These are phyloP conservation scores for Etheostoma spectabile DNA, from an alignment of 2,113 vertebrate species.

Conservation along the genomic window DNA sequence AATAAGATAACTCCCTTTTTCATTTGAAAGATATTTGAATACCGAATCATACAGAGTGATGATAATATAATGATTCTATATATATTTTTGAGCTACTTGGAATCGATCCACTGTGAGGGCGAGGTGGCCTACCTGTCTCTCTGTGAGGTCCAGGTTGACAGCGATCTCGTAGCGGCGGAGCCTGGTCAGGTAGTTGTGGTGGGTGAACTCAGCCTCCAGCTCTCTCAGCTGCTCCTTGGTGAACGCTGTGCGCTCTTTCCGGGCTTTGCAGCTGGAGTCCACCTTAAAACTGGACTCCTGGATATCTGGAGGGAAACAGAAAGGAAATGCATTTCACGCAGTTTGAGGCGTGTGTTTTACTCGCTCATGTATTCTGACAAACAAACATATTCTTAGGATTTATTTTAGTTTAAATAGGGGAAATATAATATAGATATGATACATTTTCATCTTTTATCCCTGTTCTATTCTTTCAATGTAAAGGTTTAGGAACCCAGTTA, in stretches of 20 bases:
- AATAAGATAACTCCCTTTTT: background rate
- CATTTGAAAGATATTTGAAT: background rate
- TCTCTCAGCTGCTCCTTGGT: slow-evolving; percentile 96
- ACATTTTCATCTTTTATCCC: background rate
- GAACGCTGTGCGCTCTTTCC: slow-evolving; percentile 97
- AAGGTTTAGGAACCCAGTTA: background rate
- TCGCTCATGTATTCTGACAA: background rate
- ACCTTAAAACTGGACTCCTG: slow-evolving; percentile 84
- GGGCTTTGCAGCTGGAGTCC: slow-evolving; percentile 88
- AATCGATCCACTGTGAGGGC: background rate
- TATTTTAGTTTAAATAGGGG: background rate
- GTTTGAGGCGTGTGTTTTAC: background rate
- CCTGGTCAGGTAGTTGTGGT: slow-evolving; percentile 97
- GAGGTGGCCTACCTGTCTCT: slow-evolving; percentile 88
- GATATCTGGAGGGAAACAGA: slow-evolving; percentile 80
- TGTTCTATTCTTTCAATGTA: background rate
- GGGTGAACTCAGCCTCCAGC: slow-evolving; percentile 95
- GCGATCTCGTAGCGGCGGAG: slow-evolving; percentile 97
- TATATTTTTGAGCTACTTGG: too few species aligned
- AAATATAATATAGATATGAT: background rate
- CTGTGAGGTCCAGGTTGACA: slow-evolving; percentile 96
- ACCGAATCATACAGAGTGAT: background rate
- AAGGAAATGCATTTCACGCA: background rate
- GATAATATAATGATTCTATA: background rate
- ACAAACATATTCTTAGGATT: background rate